These are phyloP conservation scores for Oryzias woworae DNA, from an alignment of 2,113 vertebrate species.

Conservation along the genomic window DNA sequence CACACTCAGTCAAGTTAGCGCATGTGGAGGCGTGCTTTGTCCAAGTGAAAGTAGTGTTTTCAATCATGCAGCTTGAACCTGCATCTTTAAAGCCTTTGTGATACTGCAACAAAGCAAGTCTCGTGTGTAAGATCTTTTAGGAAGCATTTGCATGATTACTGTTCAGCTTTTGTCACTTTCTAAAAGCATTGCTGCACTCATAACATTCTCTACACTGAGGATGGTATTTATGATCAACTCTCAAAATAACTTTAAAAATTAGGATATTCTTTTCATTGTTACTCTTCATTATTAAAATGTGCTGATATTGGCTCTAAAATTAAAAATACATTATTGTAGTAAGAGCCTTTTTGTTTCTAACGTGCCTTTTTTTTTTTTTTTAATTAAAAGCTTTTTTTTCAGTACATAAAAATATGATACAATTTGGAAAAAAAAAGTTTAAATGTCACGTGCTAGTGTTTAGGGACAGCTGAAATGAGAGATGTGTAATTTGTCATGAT, in stretches of 20 bases:
- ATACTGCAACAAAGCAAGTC: constrained; percentile 14
- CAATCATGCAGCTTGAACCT: constrained; percentile 37
- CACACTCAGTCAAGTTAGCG: constrained; percentile 40
- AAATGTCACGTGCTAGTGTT: not conserved
- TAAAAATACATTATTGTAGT: not conserved
- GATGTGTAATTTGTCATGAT: constrained; percentile 57
- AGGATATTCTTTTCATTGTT: too few relatives aligned
- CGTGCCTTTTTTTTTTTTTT: not conserved
- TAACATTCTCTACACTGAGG: too few relatives aligned
- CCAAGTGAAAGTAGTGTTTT: constrained; percentile 50
- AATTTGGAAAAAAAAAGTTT: too few relatives aligned
- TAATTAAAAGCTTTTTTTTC: not conserved
- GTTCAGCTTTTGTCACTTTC: too few relatives aligned
- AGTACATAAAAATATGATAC: too few relatives aligned
- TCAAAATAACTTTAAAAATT: too few relatives aligned
- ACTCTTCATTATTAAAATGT: not conserved
- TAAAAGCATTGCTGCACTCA: too few relatives aligned
- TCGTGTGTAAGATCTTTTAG: not conserved
- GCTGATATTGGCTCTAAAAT: not conserved
- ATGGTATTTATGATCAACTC: too few relatives aligned
- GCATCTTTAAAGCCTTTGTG: constrained; percentile 15
- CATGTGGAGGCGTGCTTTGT: constrained; percentile 51
- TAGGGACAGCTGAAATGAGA: constrained; percentile 53
- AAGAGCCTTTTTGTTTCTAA: not conserved
- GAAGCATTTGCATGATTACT: not conserved